phyloP scores from a whole-genome alignment of 2,113 vertebrate genomes.

The Salvelinus alpinus region DNA sequence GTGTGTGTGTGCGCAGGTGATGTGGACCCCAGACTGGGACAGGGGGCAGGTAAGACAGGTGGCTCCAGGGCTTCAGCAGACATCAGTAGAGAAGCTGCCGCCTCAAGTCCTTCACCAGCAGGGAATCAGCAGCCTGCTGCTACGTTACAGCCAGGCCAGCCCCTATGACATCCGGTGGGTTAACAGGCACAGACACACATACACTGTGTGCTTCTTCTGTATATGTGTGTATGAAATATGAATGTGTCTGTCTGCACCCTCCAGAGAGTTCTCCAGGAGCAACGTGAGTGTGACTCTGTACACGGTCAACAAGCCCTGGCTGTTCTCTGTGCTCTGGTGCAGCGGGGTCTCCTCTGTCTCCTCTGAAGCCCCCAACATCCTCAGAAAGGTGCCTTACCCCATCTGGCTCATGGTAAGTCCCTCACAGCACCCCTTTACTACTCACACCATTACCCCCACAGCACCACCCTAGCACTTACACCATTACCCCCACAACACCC shows the following conservation, averaged over 20 bases:
- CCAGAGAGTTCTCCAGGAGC: slow-evolving; percentile 77
- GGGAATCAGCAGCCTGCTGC: slow-evolving; percentile 82
- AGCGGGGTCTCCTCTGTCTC: slow-evolving; percentile 85
- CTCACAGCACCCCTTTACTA: background rate
- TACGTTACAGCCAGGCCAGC: slow-evolving; percentile 88
- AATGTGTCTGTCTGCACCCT: slow-evolving; percentile 13
- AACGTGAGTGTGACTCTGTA: slow-evolving; percentile 89
- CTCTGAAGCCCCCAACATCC: slow-evolving; percentile 84
- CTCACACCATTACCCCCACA: background rate
- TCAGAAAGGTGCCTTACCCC: slow-evolving; percentile 87
- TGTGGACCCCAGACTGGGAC: slow-evolving; percentile 84
- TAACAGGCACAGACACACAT: background rate
- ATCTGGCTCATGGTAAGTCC: slow-evolving; percentile 91
- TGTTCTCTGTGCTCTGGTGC: slow-evolving; percentile 95
- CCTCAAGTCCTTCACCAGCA: slow-evolving; percentile 64
- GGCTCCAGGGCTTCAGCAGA: slow-evolving; percentile 87
- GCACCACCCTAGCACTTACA: background rate
- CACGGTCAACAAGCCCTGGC: slow-evolving; percentile 90
- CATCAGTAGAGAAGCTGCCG: slow-evolving; percentile 76
- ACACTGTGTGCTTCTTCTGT: background rate
- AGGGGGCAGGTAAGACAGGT: slow-evolving; percentile 76
- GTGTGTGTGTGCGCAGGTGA: slow-evolving; percentile 73
- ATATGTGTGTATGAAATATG: slow-evolving; percentile 2
- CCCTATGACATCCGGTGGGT: slow-evolving; percentile 81
- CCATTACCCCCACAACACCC: too few species aligned